Evolutionary conservation across 2,113 vertebrate genomes (phyloP), one percentile per base, ranked within the genome.

Genomic region (Pyrgilauda ruficollis): DNA sequence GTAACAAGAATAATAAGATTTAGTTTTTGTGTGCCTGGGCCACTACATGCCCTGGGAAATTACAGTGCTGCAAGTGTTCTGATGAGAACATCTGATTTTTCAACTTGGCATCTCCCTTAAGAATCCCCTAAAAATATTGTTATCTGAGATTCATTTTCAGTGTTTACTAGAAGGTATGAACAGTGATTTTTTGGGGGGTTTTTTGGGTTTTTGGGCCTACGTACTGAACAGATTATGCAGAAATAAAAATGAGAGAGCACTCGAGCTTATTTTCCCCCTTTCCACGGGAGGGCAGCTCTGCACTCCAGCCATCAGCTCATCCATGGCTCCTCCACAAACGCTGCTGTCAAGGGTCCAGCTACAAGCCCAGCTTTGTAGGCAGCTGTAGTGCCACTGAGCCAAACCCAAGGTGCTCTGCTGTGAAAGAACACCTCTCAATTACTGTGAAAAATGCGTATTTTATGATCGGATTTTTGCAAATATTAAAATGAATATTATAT

Each of bases 131-230:
- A 39, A 76, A 61, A 6, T 47, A 8, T 10, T 31, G 28, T 63
- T 59, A 80, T 77, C 79, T 89, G 43, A 81, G 79, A 92, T 94
- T 94, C 78, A 91, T 82, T 94, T 94, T 89, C 69, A 79, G 22
- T 75, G 46, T 81, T 87, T 94, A 59, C 44, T 72, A 84, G 43
- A 75, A 78, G 30, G 24, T 10, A 43, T 8, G 43, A 81, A 43
- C 6, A n/a, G 27, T 16, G 37, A 8, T 46, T 67, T 50, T 68
- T 47, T 67, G 31, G 55, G 31, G 22, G 15, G 23, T 50, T 50
- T 53, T 50, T 26, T 1, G 13, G 37, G 23, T 28, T 53, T 11
- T 53, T 52, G 11, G 6, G 14, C 39, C 11, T 5, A 6, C 6
- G 7, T 1, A 27, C 7, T 18, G 4, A 37, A 67, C 9, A 67